Base-by-base conservation (phyloP, 1,140 invertebrate genomes). In the Drosophila takahashii region DNA sequence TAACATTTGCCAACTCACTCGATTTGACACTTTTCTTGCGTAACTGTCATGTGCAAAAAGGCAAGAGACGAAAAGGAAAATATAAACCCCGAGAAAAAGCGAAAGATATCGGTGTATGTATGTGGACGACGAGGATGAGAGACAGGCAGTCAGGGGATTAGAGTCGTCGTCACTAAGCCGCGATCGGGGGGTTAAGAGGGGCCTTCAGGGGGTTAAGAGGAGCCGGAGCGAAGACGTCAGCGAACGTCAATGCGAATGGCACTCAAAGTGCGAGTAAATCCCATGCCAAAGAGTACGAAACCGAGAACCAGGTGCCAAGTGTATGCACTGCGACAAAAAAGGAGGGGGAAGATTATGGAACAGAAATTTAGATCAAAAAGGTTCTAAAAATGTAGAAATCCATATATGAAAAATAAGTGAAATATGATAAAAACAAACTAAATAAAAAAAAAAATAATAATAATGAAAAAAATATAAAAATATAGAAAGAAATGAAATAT, bases 71-170 rank as follows among this genome's bases (percentile, higher is more conserved):
- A 18, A 18, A 32, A 41, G 58, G 22, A 62, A 62, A 50, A 51
- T 9, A 50, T 65, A 65, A 67, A 42, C 45, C 59, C 59, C 64
- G 59, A 67, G 60, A 52, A 61, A 60, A 66, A 47, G 34, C 58
- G 32, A 67, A 64, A 50, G 45, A 64, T 9, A 2, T 9, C 0
- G 29, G 29, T 48, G 44, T 15, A 27, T 36, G 47, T 15, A 45
- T 34, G 60, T 42, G 59, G 22, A 65, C 27, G 60, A 52, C 27
- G 60, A 52, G 65, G 67, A 69, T 71, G 65, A 57, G 67, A 57
- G 67, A 70, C 67, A 71, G 67, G 34, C 67, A 71, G 67, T 71
- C 67, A 71, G 67, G 65, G 66, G 67, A 71, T 71, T 71, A 71
- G 67, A 71, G 67, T 71, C 64, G 64, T 71, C 67, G 65, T 42